These are phyloP conservation scores for Eutrigla gurnardus DNA, from an alignment of 2,797 vertebrate species.

Conservation along the genomic window DNA sequence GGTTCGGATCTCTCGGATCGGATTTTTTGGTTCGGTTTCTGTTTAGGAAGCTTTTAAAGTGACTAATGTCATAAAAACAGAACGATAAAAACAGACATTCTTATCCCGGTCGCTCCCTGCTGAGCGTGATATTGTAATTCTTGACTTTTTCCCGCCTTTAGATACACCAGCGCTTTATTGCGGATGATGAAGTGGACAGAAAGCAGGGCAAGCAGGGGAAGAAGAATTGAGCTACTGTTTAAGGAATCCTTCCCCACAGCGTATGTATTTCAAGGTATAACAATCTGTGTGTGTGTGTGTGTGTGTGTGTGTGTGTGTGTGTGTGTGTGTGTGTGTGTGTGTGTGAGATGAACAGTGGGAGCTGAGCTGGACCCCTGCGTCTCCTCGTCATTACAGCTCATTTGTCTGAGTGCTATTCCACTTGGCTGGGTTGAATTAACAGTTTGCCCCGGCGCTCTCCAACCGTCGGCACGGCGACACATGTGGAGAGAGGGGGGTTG, in stretches of 20 bases:
- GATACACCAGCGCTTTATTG: constrained; percentile 31
- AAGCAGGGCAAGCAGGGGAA: constrained; percentile 8
- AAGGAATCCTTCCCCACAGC: constrained; percentile 39
- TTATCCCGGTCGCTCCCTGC: constrained; percentile 6
- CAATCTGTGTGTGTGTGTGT: constrained; percentile 26
- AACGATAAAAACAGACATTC: background rate
- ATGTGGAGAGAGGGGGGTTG: constrained; percentile 44
- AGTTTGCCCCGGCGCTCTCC: constrained; percentile 72
- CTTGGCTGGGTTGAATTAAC: constrained; percentile 80
- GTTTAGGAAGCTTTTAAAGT: constrained; percentile 1
- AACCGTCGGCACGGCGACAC: constrained; percentile 56
- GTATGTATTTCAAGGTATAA: constrained; percentile 56
- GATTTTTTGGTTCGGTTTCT: background rate
- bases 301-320: constrained; percentile 3
- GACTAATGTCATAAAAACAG: constrained; percentile 17
- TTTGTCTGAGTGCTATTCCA: constrained; percentile 82
- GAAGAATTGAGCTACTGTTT: constrained; percentile 19
- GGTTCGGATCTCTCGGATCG: constrained; percentile 2
- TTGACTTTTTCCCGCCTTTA: constrained; percentile 12
- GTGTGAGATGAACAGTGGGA: constrained; percentile 60
- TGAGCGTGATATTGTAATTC: background rate
- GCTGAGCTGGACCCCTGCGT: constrained; percentile 67
- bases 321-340: constrained; percentile 19
- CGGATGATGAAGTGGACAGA: constrained; percentile 50
- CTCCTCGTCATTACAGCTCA: constrained; percentile 78